Percentiles rank a stretch among this genome's conserved stretches.
These are phyloP conservation scores for Empidonax traillii DNA, from an alignment of 2,113 vertebrate species.

Conservation along the genomic window DNA sequence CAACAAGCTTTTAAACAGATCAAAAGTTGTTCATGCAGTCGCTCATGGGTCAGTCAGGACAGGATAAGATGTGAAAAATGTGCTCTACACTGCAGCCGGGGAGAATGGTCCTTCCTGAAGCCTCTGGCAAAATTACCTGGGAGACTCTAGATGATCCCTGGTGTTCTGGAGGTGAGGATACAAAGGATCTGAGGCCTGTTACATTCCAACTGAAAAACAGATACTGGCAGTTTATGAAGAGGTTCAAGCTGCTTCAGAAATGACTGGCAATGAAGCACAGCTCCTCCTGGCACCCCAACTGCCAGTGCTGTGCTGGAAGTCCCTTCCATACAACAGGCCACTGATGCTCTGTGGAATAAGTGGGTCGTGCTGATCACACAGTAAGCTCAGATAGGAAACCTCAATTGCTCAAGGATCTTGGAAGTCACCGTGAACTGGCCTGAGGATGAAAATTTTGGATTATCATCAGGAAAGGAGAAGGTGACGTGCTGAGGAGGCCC, in stretches of 20 bases:
- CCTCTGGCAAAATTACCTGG: not conserved
- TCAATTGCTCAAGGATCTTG: too few species aligned
- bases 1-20: not conserved
- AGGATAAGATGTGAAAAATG: not conserved
- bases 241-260: not conserved
- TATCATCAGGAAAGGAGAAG: not conserved
- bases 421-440: not conserved
- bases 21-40: not conserved
- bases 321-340: not conserved
- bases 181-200: not conserved
- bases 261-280: not conserved
- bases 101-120: not conserved
- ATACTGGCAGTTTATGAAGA: not conserved
- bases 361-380: too few species aligned
- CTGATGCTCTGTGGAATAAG: fast-evolving
- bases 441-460: not conserved
- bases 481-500: not conserved
- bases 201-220: not conserved
- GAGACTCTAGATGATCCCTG: not conserved
- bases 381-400: not conserved
- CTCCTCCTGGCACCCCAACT: not conserved
- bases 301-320: not conserved
- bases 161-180: not conserved
- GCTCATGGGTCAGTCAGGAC: not conserved
- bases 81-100: not conserved